Evolutionary conservation across 1,140 invertebrate genomes (phyloP).

Genomic region (Psilanteris sp.): DNA sequence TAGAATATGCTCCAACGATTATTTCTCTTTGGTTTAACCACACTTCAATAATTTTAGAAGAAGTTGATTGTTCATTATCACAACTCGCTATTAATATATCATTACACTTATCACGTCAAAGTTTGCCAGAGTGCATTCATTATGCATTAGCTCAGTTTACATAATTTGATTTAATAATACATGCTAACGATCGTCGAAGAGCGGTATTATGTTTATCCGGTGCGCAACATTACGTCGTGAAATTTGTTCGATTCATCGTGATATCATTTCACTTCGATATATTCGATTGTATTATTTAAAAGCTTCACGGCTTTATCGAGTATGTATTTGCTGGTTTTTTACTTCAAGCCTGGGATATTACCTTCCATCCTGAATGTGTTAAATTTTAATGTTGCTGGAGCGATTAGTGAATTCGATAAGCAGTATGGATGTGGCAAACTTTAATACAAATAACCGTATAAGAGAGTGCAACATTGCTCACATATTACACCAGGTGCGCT

Average conservation of each 20-base stretch:
- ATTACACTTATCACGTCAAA: conserved; percentile 33
- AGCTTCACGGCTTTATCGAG: conserved; percentile 11
- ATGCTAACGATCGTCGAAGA: conserved; percentile 13
- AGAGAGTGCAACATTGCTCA: conserved; percentile 13
- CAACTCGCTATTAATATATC: conserved; percentile 17
- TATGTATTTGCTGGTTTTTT: conserved; percentile 5
- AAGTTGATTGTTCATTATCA: conserved; percentile 14
- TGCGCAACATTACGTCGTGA: neutral
- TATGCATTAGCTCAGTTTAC: conserved; percentile 21
- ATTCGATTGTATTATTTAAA: conserved; percentile 12
- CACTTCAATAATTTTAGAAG: conserved; percentile 19
- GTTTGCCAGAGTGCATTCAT: conserved; percentile 21
- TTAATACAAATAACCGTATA: conserved; percentile 26
- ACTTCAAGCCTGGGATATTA: conserved; percentile 28
- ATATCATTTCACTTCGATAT: conserved; percentile 1
- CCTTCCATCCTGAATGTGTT: conserved; percentile 25
- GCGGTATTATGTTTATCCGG: conserved; percentile 16
- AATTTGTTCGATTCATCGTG: conserved; percentile 13
- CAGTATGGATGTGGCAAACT: conserved; percentile 22
- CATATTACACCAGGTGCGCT: conserved; percentile 15
- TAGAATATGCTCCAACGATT: conserved; percentile 7
- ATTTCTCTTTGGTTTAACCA: conserved; percentile 13
- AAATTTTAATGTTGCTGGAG: conserved; percentile 23
- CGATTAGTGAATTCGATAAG: conserved; percentile 35
- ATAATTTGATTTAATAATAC: conserved; percentile 30